A percentile compares a stretch with the other conserved stretches of the same genome.
Evolutionary conservation across 2,797 vertebrate species (phyloP).

Genomic region (Argyrosomus regius): DNA sequence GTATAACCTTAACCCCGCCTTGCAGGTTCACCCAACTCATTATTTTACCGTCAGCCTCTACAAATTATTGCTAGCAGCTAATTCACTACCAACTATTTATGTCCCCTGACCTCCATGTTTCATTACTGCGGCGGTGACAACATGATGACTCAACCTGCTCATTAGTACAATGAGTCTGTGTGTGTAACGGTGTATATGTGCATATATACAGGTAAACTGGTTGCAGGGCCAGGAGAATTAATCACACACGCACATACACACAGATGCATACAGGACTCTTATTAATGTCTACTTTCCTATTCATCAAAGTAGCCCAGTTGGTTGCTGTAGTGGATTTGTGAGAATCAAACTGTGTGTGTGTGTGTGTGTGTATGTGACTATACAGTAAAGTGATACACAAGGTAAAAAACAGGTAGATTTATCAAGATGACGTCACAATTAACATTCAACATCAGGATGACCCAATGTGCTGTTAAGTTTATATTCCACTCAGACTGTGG

Average conservation of each 20-base stretch:
- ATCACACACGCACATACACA: conserved; percentile 16
- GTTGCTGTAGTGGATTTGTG: not conserved
- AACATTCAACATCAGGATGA: too few species aligned
- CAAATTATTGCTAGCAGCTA: conserved; percentile 47
- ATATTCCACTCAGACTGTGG: too few species aligned
- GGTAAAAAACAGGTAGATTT: too few species aligned
- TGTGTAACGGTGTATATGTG: conserved; percentile 7
- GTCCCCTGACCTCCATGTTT: conserved; percentile 46
- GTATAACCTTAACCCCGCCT: conserved; percentile 18
- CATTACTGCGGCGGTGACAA: conserved; percentile 30
- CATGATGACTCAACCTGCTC: conserved; percentile 45
- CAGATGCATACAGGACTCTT: not conserved
- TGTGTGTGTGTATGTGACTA: not conserved
- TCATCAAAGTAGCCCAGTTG: conserved; percentile 19
- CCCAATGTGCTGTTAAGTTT: too few species aligned
- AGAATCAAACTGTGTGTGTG: conserved; percentile 3
- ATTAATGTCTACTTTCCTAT: conserved; percentile 16
- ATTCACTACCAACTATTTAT: conserved; percentile 21
- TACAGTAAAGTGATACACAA: not conserved
- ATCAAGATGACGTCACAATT: too few species aligned
- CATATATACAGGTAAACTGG: conserved; percentile 18
- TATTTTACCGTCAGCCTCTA: conserved; percentile 41
- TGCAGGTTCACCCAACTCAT: conserved; percentile 29
- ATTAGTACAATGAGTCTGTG: conserved; percentile 43
- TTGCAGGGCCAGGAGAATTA: conserved; percentile 8